phyloP scores from a whole-genome alignment of 2,888 invertebrate genomes.

The Chymomyza fuscimana region DNA sequence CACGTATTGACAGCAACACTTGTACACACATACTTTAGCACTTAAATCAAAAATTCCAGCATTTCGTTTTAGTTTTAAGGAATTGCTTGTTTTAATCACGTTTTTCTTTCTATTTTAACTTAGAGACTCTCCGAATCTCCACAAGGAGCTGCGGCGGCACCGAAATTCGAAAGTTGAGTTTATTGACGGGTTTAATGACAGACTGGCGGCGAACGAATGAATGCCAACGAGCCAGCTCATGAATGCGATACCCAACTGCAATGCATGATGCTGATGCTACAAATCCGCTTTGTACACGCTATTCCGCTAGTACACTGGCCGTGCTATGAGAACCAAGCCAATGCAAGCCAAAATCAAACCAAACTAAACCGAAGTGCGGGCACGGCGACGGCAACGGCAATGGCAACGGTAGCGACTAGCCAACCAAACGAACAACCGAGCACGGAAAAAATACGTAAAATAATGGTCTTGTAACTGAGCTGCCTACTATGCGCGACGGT shows the following conservation, averaged over 20 bases:
- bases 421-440: constrained; percentile 63
- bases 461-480: constrained; percentile 78
- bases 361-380: not conserved
- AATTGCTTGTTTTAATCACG: not conserved
- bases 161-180: constrained; percentile 7
- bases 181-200: constrained; percentile 42
- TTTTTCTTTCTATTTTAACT: too few relatives aligned
- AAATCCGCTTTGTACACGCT: constrained; percentile 58
- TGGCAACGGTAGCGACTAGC: constrained; percentile 44
- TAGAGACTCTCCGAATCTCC: too few relatives aligned
- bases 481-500: constrained; percentile 68
- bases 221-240: constrained; percentile 66
- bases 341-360: constrained; percentile 29
- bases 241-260: constrained; percentile 62
- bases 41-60: constrained; percentile 5
- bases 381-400: not conserved
- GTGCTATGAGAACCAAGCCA: constrained; percentile 58
- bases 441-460: constrained; percentile 73
- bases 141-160: not conserved
- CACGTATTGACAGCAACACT: not conserved
- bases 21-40: constrained; percentile 18
- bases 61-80: not conserved
- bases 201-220: constrained; percentile 61
- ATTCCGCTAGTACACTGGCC: constrained; percentile 41
- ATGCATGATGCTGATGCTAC: constrained; percentile 43